Percentiles rank a stretch among this genome's conserved stretches.
Evolutionary conservation across 2,113 vertebrate genomes (phyloP).

Genomic region (Limnothrissa miodon): DNA sequence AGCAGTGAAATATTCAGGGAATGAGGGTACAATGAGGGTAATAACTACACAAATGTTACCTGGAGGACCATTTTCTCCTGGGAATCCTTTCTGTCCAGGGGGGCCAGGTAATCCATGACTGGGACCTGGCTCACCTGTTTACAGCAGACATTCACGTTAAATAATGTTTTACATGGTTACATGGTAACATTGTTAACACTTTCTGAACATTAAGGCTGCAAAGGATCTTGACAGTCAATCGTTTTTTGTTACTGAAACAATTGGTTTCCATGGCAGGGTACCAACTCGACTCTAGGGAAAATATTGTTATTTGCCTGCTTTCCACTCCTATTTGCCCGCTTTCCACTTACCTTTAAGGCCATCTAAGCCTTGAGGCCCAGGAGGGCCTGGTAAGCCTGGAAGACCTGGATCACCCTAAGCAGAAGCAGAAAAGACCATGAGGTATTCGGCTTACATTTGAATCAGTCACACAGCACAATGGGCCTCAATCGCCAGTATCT

Average conservation of each 20-base stretch:
- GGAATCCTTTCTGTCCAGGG: constrained; percentile 10
- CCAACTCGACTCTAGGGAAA: too few relatives aligned
- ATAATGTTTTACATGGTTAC: neutral
- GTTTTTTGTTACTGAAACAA: neutral
- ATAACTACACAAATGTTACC: too few relatives aligned
- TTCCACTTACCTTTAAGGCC: constrained; percentile 35
- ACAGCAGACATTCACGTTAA: neutral
- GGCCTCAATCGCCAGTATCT: too few relatives aligned
- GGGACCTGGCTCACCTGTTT: constrained; percentile 40
- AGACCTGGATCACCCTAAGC: constrained; percentile 36
- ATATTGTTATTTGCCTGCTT: too few relatives aligned
- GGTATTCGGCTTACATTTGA: neutral
- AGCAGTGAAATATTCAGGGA: neutral
- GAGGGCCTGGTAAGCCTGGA: constrained; percentile 17
- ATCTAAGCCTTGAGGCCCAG: constrained; percentile 19
- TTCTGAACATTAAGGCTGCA: neutral
- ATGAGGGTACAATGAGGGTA: too few relatives aligned
- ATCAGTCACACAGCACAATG: too few relatives aligned
- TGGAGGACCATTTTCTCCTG: constrained; percentile 24
- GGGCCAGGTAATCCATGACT: constrained; percentile 26
- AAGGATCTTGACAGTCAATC: neutral
- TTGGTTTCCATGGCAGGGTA: too few relatives aligned
- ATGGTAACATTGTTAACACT: neutral
- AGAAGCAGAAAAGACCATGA: neutral
- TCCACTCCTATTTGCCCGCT: neutral